Base-by-base conservation (phyloP, 2,113 vertebrate species). In the Aramus guarauna region DNA sequence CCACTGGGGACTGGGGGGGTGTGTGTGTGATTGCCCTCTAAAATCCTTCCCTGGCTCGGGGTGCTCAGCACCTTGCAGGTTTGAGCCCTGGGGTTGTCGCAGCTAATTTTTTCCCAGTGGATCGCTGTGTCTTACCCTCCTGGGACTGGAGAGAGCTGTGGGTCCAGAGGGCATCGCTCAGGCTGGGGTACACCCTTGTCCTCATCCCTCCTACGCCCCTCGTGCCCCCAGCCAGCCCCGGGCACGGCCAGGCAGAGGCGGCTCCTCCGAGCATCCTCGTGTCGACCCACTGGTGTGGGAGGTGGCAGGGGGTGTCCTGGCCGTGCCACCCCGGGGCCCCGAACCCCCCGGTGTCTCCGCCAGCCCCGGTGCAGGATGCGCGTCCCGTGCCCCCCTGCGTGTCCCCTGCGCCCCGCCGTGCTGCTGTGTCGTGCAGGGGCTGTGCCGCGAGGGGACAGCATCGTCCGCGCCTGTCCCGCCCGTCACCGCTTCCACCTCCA, bases 401-500 rank as follows among this genome's bases (percentile, higher is more conserved):
- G 56, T 59, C 30, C 39, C 43, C 43, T 6, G 64, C 7, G 0
- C 29, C 41, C 18, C 12, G 39, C 24, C 5, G 3, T 27, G 58
- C 55, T 3, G 15, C 6, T 41, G 43, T 92, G 95, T 78, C 85
- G 56, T 87, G 47, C 58, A 15, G 58, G 43, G n/a, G 58, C 60
- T 2, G 47, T 2, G 91, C 96, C 96, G 56, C 95, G 43, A 92
- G 94, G 52, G 95, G 94, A 78, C 93, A 96, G 95, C 94, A 94
- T 74, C n/a, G 59, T 22, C 92, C 60, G 15, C 1, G 20, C 18
- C 26, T 6, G 14, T 5, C 74, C 45, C 32, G 0, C 11, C 47
- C 4, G 6, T 15, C 41, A 9, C 45, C 50, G 53, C 60, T 22
- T 7, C 50, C 37, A 14, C 56, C 68, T 45, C 52, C 74, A 3